Percentiles rank a stretch among this genome's conserved stretches.
These are phyloP conservation scores for Harpalus rubripes DNA, from an alignment of 2,888 invertebrate genomes.

Conservation along the genomic window DNA sequence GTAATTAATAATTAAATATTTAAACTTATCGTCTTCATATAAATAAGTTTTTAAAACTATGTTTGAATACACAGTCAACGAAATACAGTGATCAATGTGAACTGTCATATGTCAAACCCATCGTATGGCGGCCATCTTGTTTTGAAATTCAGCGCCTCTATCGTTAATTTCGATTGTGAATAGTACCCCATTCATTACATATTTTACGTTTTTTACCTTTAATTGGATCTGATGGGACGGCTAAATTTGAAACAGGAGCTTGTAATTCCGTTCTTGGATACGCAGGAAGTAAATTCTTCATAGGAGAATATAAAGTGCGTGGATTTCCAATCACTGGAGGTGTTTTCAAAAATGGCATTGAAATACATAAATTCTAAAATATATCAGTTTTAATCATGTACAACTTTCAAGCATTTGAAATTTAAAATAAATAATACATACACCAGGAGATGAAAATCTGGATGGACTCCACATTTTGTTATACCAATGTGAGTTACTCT, in stretches of 20 bases:
- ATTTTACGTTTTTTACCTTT: conserved; percentile 71
- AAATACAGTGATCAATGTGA: too few relatives aligned
- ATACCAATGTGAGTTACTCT: conserved; percentile 55
- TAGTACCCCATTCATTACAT: neutral
- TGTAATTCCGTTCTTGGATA: conserved; percentile 66
- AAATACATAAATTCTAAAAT: conserved; percentile 73
- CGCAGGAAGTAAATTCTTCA: conserved; percentile 72
- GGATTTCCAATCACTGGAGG: conserved; percentile 74
- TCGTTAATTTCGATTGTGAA: too few relatives aligned
- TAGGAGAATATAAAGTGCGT: conserved; percentile 75
- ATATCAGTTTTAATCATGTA: neutral
- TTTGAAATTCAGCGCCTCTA: too few relatives aligned
- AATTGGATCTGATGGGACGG: conserved; percentile 75
- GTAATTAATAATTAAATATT: too few relatives aligned
- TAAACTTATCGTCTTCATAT: too few relatives aligned
- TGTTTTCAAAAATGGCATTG: conserved; percentile 74
- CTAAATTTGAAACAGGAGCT: conserved; percentile 75
- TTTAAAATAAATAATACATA: conserved; percentile 1
- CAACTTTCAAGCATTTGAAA: neutral
- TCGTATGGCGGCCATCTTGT: too few relatives aligned
- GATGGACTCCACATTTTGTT: conserved; percentile 57
- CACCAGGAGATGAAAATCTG: conserved; percentile 25
- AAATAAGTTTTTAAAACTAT: too few relatives aligned
- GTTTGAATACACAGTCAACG: too few relatives aligned
- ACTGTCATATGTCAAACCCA: too few relatives aligned